These are phyloP conservation scores for Coreoperca whiteheadi DNA, from an alignment of 2,113 vertebrate species.

Conservation along the genomic window DNA sequence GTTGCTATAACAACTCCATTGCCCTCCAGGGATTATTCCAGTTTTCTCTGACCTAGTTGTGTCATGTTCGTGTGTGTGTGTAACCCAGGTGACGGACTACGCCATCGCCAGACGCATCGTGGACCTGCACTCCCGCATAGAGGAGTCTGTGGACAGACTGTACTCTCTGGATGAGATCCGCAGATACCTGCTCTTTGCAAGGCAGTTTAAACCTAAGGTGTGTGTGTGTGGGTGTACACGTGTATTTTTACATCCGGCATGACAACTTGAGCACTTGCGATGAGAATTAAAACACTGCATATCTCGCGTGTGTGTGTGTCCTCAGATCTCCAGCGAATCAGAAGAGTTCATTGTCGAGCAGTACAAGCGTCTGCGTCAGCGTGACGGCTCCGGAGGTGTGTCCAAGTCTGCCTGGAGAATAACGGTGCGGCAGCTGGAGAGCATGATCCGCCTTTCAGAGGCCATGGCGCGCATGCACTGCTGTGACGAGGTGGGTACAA, in stretches of 20 bases:
- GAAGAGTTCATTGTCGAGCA: slow-evolving; percentile 99
- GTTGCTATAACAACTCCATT: too few species aligned
- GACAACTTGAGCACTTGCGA: neutral
- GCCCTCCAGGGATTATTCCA: neutral
- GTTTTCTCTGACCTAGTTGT: neutral
- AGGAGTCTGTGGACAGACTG: slow-evolving; percentile 93
- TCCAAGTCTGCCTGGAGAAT: slow-evolving; percentile 96
- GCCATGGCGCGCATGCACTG: slow-evolving; percentile 99
- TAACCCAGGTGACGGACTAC: slow-evolving; percentile 93
- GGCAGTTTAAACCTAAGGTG: slow-evolving; percentile 99
- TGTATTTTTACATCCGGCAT: neutral
- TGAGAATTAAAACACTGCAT: neutral
- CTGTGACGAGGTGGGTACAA: slow-evolving; percentile 88
- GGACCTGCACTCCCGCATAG: slow-evolving; percentile 94
- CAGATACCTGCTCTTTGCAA: slow-evolving; percentile 95
- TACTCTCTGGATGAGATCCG: slow-evolving; percentile 97
- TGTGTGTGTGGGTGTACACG: neutral
- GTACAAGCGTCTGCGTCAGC: slow-evolving; percentile 96
- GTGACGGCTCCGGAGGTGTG: slow-evolving; percentile 90
- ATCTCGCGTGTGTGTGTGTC: rapidly evolving
- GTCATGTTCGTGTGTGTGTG: neutral
- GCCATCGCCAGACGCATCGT: slow-evolving; percentile 98
- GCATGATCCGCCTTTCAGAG: slow-evolving; percentile 98
- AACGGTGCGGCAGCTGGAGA: slow-evolving; percentile 96
- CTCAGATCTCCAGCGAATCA: slow-evolving; percentile 97